Percentiles rank a stretch among this genome's conserved stretches.
These are phyloP conservation scores for Loripinus fragilis DNA, from an alignment of 2,888 invertebrate genomes.

Conservation along the genomic window DNA sequence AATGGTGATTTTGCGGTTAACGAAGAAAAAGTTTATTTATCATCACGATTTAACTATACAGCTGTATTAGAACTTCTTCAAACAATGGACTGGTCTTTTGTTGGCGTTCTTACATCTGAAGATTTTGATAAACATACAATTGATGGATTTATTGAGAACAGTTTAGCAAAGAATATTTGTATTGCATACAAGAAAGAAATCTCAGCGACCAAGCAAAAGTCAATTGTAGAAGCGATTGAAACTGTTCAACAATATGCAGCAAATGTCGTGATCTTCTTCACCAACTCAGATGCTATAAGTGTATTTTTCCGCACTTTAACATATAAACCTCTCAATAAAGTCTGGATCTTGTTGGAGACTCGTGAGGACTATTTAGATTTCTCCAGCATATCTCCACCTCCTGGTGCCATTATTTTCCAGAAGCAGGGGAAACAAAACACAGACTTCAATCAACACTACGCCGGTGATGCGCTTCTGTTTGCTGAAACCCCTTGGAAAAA, in stretches of 20 bases:
- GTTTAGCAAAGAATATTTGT: slow-evolving; percentile 60
- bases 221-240: slow-evolving; percentile 14
- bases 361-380: slow-evolving; percentile 47
- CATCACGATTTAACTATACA: slow-evolving; percentile 37
- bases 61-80: slow-evolving; percentile 60
- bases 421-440: slow-evolving; percentile 50
- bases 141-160: slow-evolving; percentile 46
- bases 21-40: slow-evolving; percentile 19
- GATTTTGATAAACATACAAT: slow-evolving; percentile 27
- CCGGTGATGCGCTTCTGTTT: neutral
- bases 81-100: slow-evolving; percentile 62
- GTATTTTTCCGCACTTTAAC: slow-evolving; percentile 51
- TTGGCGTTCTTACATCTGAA: slow-evolving; percentile 63
- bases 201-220: neutral
- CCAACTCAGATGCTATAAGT: slow-evolving; percentile 44
- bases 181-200: slow-evolving; percentile 36
- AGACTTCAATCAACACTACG: slow-evolving; percentile 41
- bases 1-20: slow-evolving; percentile 36
- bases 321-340: slow-evolving; percentile 43
- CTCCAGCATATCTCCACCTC: slow-evolving; percentile 46
- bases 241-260: slow-evolving; percentile 25
- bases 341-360: slow-evolving; percentile 60
- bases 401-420: slow-evolving; percentile 55
- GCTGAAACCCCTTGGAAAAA: slow-evolving; percentile 37
- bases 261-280: slow-evolving; percentile 50